These are phyloP conservation scores for Neoarius graeffei DNA, from an alignment of 2,113 vertebrate genomes.

Conservation along the genomic window DNA sequence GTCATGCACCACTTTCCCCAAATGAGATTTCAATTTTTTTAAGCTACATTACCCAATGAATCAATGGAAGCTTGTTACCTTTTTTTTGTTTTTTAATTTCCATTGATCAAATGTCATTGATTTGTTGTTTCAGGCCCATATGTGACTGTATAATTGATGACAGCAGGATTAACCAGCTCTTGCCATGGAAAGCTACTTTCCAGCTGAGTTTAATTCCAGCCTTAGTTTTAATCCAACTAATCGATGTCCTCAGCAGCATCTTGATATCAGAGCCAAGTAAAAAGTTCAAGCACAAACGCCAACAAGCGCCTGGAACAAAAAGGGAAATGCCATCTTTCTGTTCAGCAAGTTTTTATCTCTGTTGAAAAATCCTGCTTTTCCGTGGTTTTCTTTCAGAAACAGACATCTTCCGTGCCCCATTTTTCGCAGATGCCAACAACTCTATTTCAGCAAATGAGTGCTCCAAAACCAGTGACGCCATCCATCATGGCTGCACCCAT, in stretches of 20 bases:
- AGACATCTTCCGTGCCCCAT: too few species aligned
- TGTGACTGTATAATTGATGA: constrained; percentile 25
- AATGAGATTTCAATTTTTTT: not conserved
- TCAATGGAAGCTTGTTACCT: constrained; percentile 2
- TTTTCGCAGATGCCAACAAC: too few species aligned
- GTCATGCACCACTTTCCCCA: not conserved
- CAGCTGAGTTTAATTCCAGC: not conserved
- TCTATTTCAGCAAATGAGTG: too few species aligned
- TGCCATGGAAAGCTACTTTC: not conserved
- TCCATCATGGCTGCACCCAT: too few species aligned
- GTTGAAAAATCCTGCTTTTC: too few species aligned
- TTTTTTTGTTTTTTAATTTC: not conserved
- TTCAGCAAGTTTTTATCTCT: too few species aligned
- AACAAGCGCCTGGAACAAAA: too few species aligned
- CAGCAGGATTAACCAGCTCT: constrained; percentile 8
- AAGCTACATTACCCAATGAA: not conserved
- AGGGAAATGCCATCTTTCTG: too few species aligned
- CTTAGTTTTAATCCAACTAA: constrained; percentile 8
- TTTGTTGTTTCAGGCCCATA: not conserved
- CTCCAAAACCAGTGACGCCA: too few species aligned
- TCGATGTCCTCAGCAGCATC: not conserved
- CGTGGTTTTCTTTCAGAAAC: too few species aligned
- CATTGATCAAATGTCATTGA: constrained; percentile 23
- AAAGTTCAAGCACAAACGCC: too few species aligned
- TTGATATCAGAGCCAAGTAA: not conserved